Evolutionary conservation across 2,797 vertebrate species (phyloP).

Genomic region (Microhierax caerulescens): DNA sequence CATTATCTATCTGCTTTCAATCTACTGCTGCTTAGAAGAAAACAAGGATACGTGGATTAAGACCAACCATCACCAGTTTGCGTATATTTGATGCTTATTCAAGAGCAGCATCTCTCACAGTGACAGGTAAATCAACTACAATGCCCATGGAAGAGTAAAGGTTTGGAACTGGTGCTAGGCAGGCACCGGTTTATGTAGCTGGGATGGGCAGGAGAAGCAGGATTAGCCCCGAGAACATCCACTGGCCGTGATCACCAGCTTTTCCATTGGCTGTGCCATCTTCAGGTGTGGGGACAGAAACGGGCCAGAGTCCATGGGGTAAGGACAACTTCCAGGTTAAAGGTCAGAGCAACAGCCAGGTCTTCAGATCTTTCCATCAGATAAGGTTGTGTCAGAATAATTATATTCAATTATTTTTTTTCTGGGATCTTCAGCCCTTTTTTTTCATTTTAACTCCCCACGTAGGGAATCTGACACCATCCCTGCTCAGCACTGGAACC

Average conservation of each 20-base stretch:
- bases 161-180: background rate
- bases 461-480: accelerated
- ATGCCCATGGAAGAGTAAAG: background rate
- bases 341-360: background rate
- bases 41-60: background rate
- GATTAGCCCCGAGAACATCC: background rate
- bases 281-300: accelerated
- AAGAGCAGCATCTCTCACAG: background rate
- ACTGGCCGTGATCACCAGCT: no score
- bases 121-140: background rate
- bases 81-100: background rate
- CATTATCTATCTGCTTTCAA: no score
- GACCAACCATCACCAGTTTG: background rate
- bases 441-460: background rate
- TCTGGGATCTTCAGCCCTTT: background rate
- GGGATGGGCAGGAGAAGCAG: background rate
- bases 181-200: background rate
- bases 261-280: background rate
- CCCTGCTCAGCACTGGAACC: background rate
- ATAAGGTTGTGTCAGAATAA: background rate
- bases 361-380: background rate
- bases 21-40: background rate
- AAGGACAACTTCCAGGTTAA: background rate
- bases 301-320: background rate
- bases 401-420: background rate